Conservation (phyloP, 2,113 vertebrate genomes). For the Nannobrachium achirus region DNA sequence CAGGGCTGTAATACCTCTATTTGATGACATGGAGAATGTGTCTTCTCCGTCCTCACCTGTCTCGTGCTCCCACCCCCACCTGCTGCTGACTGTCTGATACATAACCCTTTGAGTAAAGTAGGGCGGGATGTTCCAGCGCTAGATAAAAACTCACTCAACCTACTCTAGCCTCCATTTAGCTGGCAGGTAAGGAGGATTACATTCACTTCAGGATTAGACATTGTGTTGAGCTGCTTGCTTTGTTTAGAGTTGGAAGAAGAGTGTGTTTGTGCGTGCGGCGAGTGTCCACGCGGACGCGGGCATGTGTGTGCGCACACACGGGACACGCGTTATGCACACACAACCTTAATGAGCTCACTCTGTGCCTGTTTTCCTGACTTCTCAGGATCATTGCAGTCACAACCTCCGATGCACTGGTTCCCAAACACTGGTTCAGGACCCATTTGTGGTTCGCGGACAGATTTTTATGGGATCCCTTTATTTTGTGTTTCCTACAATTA, state of each 20-base stretch:
- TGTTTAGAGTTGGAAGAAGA: conserved; percentile 73
- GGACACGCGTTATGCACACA: conserved; percentile 13
- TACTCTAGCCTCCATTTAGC: conserved; percentile 78
- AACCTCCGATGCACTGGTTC: too few species aligned
- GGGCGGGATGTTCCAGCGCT: conserved; percentile 83
- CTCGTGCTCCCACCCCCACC: conserved; percentile 7
- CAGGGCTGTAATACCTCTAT: background rate
- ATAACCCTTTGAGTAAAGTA: conserved; percentile 77
- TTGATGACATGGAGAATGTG: conserved; percentile 17
- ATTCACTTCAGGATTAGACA: conserved; percentile 79
- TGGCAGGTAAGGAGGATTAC: conserved; percentile 83
- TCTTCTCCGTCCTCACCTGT: conserved; percentile 49
- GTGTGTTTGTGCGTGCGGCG: conserved; percentile 18
- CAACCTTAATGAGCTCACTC: conserved; percentile 16
- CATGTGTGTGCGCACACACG: conserved; percentile 1
- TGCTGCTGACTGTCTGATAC: conserved; percentile 52
- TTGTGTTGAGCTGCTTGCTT: conserved; percentile 80
- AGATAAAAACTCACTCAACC: conserved; percentile 81
- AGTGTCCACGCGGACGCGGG: conserved; percentile 2
- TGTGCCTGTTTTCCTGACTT: background rate
- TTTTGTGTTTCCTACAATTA: too few species aligned
- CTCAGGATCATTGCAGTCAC: conserved; percentile 25
- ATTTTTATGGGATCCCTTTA: too few species aligned
- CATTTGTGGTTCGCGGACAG: too few species aligned
- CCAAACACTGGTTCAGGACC: too few species aligned